A percentile compares a stretch with the other conserved stretches of the same genome.
Evolutionary conservation across 2,113 vertebrate genomes (phyloP).

Genomic region (Meleagris gallopavo): DNA sequence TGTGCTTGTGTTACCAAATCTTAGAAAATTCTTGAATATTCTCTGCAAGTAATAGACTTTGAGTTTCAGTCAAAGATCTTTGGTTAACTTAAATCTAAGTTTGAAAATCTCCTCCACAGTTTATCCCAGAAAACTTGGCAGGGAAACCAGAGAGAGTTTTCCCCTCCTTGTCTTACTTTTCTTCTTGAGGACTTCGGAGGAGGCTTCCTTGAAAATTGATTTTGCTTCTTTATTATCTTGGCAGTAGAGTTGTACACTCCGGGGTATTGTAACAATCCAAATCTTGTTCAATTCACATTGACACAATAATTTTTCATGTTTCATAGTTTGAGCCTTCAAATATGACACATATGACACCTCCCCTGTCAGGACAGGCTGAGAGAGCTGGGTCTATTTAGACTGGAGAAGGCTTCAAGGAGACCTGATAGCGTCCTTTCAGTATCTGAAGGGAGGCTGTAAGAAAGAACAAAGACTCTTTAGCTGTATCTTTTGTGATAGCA

Average conservation of each 20-base stretch:
- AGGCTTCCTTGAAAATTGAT: not conserved
- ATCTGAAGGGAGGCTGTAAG: no score
- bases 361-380: no score
- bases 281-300: not conserved
- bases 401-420: no score
- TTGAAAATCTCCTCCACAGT: not conserved
- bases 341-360: not conserved
- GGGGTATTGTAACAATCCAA: not conserved
- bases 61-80: not conserved
- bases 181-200: not conserved
- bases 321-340: not conserved
- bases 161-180: no score
- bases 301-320: not conserved
- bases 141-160: not conserved
- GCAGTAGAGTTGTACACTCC: not conserved
- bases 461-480: no score
- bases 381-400: no score
- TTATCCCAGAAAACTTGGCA: not conserved
- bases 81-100: not conserved
- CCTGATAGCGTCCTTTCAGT: no score
- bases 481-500: no score
- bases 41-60: not conserved
- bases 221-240: not conserved
- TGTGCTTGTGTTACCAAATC: not conserved
- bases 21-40: not conserved